Conservation (phyloP, 2,113 vertebrate genomes). For the Mixornis gularis region DNA sequence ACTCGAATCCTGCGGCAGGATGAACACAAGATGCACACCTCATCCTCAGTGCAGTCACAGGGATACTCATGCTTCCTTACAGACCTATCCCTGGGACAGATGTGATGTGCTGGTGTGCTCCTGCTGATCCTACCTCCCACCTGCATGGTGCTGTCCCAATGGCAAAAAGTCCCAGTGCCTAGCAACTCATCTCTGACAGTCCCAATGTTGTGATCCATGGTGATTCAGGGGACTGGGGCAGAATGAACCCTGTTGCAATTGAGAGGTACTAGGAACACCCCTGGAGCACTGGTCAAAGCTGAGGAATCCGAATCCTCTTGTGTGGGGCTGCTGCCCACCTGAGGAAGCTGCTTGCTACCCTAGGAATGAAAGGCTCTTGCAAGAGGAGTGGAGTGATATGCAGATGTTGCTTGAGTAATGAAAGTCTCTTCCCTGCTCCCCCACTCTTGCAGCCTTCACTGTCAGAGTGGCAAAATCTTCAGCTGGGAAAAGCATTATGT, state of each 20-base stretch:
- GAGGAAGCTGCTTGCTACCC: background rate
- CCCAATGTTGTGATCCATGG: background rate
- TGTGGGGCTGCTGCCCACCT: background rate
- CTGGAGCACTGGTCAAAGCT: background rate
- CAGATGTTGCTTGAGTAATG: background rate
- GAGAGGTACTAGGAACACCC: background rate
- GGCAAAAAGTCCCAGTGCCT: background rate
- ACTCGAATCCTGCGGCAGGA: accelerated
- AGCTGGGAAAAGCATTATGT: background rate
- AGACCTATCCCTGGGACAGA: background rate
- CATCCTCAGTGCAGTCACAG: accelerated
- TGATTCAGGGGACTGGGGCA: background rate
- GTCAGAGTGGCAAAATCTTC: background rate
- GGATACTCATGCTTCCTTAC: background rate
- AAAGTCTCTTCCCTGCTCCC: background rate
- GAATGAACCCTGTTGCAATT: background rate
- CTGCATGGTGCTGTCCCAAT: accelerated
- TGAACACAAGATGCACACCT: background rate
- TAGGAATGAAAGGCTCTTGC: background rate
- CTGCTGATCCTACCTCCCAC: background rate
- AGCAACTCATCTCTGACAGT: background rate
- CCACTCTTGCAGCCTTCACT: background rate
- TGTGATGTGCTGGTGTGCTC: background rate
- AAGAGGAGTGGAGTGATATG: background rate
- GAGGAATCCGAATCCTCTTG: background rate